Percentiles rank a stretch among this genome's conserved stretches.
phyloP scores from a whole-genome alignment of 2,797 vertebrate species.

The Serranus cabrilla region DNA sequence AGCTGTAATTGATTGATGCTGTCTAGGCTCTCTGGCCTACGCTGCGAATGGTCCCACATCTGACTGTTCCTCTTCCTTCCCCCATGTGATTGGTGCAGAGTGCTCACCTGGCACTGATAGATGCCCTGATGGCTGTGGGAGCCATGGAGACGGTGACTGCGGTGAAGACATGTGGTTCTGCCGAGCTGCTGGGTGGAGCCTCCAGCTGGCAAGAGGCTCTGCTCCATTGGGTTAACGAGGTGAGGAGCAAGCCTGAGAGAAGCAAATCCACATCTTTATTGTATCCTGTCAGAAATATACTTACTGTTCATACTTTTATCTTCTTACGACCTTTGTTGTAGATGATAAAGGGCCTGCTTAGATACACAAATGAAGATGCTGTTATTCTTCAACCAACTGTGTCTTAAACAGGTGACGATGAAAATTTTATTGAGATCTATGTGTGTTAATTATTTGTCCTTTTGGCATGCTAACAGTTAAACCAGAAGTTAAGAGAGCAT shows the following conservation, averaged over 20 bases:
- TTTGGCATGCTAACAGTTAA: conserved; percentile 82
- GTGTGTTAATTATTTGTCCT: conserved; percentile 6
- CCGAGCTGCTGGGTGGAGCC: conserved; percentile 79
- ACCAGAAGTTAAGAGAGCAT: conserved; percentile 87
- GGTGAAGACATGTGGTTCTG: conserved; percentile 74
- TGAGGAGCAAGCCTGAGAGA: conserved; percentile 71
- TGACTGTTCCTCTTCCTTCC: conserved; percentile 52
- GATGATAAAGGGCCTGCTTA: conserved; percentile 5
- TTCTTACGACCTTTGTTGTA: background rate
- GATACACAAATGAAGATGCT: background rate
- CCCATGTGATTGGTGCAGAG: conserved; percentile 82
- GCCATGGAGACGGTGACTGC: conserved; percentile 88
- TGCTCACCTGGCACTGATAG: conserved; percentile 92
- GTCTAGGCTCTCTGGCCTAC: conserved; percentile 16
- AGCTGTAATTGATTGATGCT: conserved; percentile 52
- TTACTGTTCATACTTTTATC: background rate
- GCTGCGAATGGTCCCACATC: conserved; percentile 6
- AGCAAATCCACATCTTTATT: conserved; percentile 1
- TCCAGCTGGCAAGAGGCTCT: conserved; percentile 88
- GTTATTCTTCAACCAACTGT: background rate
- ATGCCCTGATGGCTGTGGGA: conserved; percentile 90
- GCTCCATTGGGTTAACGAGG: conserved; percentile 91
- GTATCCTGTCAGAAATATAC: background rate
- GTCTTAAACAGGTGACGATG: background rate
- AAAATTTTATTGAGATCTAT: fast-evolving